phyloP scores from a whole-genome alignment of 2,113 vertebrate species.

The Axis porcinus region DNA sequence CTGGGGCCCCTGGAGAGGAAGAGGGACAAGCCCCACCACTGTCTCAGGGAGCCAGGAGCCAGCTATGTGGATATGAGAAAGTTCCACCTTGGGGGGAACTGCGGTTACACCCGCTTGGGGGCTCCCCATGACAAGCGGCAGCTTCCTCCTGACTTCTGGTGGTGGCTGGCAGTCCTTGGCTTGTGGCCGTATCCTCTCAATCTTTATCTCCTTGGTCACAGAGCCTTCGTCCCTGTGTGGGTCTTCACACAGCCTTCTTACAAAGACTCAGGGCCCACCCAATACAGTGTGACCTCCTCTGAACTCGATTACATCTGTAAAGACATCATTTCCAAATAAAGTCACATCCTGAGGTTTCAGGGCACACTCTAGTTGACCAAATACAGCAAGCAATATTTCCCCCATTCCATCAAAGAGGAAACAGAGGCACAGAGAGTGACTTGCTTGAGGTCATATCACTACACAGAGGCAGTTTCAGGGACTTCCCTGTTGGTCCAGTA shows the following conservation, averaged over 20 bases:
- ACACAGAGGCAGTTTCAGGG: rapidly evolving
- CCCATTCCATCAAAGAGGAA: not conserved
- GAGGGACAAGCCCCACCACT: not conserved
- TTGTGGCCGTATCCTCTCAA: rapidly evolving
- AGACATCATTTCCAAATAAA: not conserved
- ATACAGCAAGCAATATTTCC: rapidly evolving
- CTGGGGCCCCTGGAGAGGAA: not conserved
- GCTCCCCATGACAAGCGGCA: not conserved
- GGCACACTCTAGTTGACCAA: not conserved
- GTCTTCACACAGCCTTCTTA: rapidly evolving
- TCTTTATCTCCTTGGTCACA: rapidly evolving
- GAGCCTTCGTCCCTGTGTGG: not conserved
- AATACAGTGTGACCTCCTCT: rapidly evolving
- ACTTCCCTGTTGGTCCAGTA: rapidly evolving
- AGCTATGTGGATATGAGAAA: rapidly evolving
- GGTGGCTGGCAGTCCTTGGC: rapidly evolving
- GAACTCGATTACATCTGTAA: rapidly evolving
- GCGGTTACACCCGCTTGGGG: no score
- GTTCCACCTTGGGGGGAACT: not conserved
- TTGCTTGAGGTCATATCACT: not conserved
- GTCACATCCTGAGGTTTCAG: not conserved
- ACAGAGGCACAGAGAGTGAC: rapidly evolving
- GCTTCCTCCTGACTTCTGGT: rapidly evolving
- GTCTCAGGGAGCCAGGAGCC: not conserved
- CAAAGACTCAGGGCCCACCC: not conserved